phyloP scores from a whole-genome alignment of 1,140 invertebrate genomes.

The Drosophila sp. region DNA sequence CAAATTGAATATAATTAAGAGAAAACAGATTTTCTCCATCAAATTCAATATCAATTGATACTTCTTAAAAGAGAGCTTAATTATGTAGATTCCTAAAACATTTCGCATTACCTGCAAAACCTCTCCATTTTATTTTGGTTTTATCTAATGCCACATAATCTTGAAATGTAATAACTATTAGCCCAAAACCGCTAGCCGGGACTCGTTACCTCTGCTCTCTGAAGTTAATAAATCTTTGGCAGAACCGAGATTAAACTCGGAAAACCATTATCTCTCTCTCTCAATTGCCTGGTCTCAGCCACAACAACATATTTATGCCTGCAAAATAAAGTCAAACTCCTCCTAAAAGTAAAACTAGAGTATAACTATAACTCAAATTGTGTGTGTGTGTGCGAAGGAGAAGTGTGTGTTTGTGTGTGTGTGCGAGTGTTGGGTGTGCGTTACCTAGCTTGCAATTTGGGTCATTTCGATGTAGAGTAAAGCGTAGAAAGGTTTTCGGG shows the following conservation, averaged over 20 bases:
- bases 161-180: neutral
- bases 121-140: neutral
- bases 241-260: conserved; percentile 1
- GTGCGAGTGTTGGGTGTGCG: neutral
- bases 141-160: neutral
- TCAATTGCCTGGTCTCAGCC: neutral
- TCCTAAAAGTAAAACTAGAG: conserved; percentile 3
- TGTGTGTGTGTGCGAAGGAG: neutral
- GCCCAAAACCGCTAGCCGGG: neutral
- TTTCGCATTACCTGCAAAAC: no score
- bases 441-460: conserved; percentile 12
- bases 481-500: conserved; percentile 15
- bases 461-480: conserved; percentile 7
- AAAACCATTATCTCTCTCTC: conserved; percentile 1
- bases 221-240: neutral
- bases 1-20: no score
- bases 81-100: no score
- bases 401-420: neutral
- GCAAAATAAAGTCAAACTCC: conserved; percentile 3
- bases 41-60: no score
- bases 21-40: no score
- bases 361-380: conserved; percentile 7
- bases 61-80: no score
- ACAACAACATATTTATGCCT: conserved; percentile 3
- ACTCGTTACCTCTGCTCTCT: neutral